Evolutionary conservation across 92 coral and sea anemone species (phyloP), one percentile per base, ranked within the genome.

Genomic region (Paramuricea clavata): DNA sequence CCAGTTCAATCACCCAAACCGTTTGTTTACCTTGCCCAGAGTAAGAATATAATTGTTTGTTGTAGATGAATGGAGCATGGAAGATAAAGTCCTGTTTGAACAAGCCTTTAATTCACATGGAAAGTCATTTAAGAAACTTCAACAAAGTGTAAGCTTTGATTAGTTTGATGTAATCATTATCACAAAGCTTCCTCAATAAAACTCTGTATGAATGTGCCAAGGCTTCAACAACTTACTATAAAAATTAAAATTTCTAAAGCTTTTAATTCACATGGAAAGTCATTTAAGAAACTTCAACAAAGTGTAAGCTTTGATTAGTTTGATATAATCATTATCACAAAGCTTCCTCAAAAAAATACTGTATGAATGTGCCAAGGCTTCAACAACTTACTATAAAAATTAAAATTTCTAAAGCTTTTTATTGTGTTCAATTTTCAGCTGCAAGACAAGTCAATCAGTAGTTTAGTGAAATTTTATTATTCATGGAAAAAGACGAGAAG

Each of bases 401-500:
- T 39, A 39, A 4, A 39, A 39, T 4, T 4, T 39, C 44, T 10
- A 12, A 67, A 27, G 4, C 0, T 27, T 23, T 30, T 31, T 11
- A 30, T 25, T 31, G 19, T 28, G 83, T 25, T 84, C 1, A 42
- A 25, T 78, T 42, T 69, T 71, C 61, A 96, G 99, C 88, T 96
- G 43, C 99, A 95, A 49, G 99, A 96, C 76, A 96, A 96, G 69
- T 89, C 98, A 65, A 91, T 96, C 31, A 93, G 95, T 60, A 92
- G 98, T 42, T 89, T 96, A 59, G 99, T 96, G 12, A 96, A 96
- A 69, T 96, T 94, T 80, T 96, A 96, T 69, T 96, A 96, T 82
- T 96, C 99, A 22, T 96, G 99, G 99, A 96, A 96, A 87, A 96
- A 96, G 78, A 96, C 99, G 0, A 90, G 99, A 83, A 96, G 98